Base-by-base conservation (phyloP, 2,888 invertebrate species). In the Melieria crassipennis region DNA sequence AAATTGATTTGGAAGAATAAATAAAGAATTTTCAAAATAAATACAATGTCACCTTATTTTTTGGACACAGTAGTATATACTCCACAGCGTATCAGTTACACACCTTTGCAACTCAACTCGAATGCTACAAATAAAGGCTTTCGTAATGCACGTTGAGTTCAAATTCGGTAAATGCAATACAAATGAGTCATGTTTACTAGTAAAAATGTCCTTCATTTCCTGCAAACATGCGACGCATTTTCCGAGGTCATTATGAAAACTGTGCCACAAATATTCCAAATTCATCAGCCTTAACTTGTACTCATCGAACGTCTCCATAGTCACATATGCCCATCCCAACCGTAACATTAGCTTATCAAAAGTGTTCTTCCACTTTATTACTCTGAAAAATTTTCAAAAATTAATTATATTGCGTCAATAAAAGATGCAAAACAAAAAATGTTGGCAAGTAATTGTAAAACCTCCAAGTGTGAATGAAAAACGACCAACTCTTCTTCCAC, bases 101-200 rank as follows among this genome's bases (percentile, higher is more conserved):
- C 52, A 73, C 73, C 74, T 76, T 65, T 64, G 61, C n/a, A 74
- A 68, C 57, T 68, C 72, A 0, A 9, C 43, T 4, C 65, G 55
- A 1, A 58, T 55, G 9, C 55, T 55, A n/a, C 11, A 60, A 42
- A 75, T n/a, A 1, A 57, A 58, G 9, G 70, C 30, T n/a, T 65
- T 63, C 10, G 48, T 66, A 16, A 75, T 58, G 48, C 73, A 75
- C 52, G 58, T 56, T 16, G 69, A 16, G 3, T 58, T 62, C n/a
- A 71, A 64, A 57, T 75, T 72, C 9, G 75, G 74, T 16, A 74
- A 65, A 70, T 74, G 75, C 9, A 75, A 55, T 16, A 62, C 61
- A 58, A 70, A 74, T 5, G 48, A 47, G 0, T 60, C 47, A 1
- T 11, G 16, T 52, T 70, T 47, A 10, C 10, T 52, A 30, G 42